Base-by-base conservation (phyloP, 2,888 invertebrate species). In the Metacarcinus magister region DNA sequence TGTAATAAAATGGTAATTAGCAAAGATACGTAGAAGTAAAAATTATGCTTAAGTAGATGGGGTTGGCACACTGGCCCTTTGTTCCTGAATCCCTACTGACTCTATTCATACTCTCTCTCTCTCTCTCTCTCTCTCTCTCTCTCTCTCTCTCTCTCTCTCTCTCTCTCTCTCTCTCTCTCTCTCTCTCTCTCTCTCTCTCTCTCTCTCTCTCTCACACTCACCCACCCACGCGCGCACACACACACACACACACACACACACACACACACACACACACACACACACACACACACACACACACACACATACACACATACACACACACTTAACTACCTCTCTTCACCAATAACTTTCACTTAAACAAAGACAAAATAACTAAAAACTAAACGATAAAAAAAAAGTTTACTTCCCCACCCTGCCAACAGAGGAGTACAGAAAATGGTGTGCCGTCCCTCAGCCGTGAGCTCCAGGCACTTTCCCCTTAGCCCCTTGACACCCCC, bases 21-120 rank as follows among this genome's bases (percentile, higher is more conserved):
- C 90, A 7, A 44, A 90, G 90, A 32, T 90, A 90, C 13, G 90
- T 32, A 8, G 5, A 23, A 2, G 90, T 19, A n/a, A 19, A 32
- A 44, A 90, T 90, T 67, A 67, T 67, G 67, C 67, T 67, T 67
- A 67, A 67, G 67, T 67, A 67, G 67, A 67, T n/a, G 67, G 67
- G 67, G 67, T 67, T 67, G 67, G n/a, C 67, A 3, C 7, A 54
- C 13, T 1, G 23, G 67, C 19, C 67, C 67, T 67, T 67, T 67
- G 67, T 67, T 67, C 67, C 13, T 16, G 16, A 54, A 54, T 54
- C 54, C 54, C 54, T 54, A 54, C 54, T 54, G 54, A 16, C 54
- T 54, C 54, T 54, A n/a, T n/a, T n/a, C n/a, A n/a, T n/a, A n/a
- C 54, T 54, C 54, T 54, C 5, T 13, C 54, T 13, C n/a, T 67